Conservation (phyloP, 2,888 invertebrate genomes). For the Nasonia oneida region DNA sequence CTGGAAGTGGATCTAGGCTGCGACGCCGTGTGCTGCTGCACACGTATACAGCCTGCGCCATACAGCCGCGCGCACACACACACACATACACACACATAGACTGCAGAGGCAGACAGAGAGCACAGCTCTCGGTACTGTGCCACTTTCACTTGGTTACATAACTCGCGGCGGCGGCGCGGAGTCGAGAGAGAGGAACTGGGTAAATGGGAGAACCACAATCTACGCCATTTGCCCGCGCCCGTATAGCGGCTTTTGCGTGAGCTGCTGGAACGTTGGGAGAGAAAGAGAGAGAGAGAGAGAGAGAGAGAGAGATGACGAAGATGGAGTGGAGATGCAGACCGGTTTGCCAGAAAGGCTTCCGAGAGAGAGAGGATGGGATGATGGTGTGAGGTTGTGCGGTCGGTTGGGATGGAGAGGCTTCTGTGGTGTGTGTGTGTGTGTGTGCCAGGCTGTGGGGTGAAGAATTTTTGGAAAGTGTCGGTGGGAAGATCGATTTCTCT, state of each 20-base stretch:
- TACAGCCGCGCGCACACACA: conserved; percentile 66
- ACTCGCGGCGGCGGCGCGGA: conserved; percentile 65
- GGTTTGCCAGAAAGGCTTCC: not conserved
- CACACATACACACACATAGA: not conserved
- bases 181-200: conserved; percentile 75
- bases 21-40: not conserved
- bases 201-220: conserved; percentile 79
- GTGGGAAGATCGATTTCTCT: not conserved
- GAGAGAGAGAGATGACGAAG: not conserved
- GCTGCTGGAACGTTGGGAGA: conserved; percentile 27
- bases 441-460: not conserved
- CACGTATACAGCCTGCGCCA: not conserved
- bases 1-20: conserved; percentile 49
- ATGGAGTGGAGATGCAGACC: conserved; percentile 54
- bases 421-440: too few species aligned
- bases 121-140: conserved; percentile 70
- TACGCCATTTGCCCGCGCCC: conserved; percentile 68
- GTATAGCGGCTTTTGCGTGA: conserved; percentile 56
- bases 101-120: conserved; percentile 51
- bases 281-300: not conserved
- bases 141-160: conserved; percentile 80
- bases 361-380: not conserved
- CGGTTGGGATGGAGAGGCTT: not conserved
- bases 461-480: not conserved
- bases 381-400: not conserved